Evolutionary conservation across 2,797 vertebrate species (phyloP).

Genomic region (Zenarchopterus dispar): DNA sequence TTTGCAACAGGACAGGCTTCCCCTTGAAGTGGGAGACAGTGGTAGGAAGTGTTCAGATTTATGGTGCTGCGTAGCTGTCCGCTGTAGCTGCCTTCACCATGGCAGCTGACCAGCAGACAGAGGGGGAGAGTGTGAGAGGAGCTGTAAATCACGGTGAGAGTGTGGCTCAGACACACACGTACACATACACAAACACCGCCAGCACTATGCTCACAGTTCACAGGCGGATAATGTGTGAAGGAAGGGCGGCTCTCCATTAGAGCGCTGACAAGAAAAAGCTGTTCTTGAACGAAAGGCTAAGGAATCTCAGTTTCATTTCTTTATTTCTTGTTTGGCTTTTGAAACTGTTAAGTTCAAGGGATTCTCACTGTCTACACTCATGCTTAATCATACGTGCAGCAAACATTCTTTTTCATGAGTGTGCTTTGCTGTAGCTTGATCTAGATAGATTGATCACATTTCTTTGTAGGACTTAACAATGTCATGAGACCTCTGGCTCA

Average conservation of each 20-base stretch:
- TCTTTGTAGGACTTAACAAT: no score
- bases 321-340: conserved; percentile 18
- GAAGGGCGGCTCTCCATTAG: conserved; percentile 48
- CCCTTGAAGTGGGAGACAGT: conserved; percentile 84
- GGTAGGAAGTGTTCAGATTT: conserved; percentile 86
- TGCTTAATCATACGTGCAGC: no score
- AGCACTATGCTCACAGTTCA: conserved; percentile 49
- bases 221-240: conserved; percentile 58
- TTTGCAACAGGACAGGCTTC: conserved; percentile 80
- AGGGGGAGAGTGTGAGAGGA: conserved; percentile 63
- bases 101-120: conserved; percentile 76
- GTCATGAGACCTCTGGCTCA: no score
- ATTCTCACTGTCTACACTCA: not conserved
- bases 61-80: conserved; percentile 68
- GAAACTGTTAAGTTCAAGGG: conserved; percentile 1
- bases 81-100: conserved; percentile 73
- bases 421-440: no score
- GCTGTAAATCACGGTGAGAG: conserved; percentile 80
- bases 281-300: conserved; percentile 24
- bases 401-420: no score
- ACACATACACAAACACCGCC: conserved; percentile 40
- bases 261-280: conserved; percentile 59
- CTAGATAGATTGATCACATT: no score
- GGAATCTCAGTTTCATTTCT: not conserved
- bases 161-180: conserved; percentile 64